These are phyloP conservation scores for Shargacucullia verbasci DNA, from an alignment of 2,888 invertebrate genomes.

Conservation along the genomic window DNA sequence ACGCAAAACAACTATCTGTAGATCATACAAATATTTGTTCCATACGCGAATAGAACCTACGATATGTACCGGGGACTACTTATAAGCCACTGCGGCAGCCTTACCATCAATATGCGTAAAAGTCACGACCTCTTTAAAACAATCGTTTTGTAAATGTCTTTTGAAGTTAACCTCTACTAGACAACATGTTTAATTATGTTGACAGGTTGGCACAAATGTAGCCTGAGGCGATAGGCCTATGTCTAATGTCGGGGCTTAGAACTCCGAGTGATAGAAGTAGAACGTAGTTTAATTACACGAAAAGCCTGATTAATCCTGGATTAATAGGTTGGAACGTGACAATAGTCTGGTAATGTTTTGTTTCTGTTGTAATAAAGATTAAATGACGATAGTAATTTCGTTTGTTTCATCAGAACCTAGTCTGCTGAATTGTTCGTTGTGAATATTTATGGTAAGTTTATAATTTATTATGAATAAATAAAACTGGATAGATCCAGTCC, in stretches of 20 bases:
- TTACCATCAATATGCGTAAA: too few relatives aligned
- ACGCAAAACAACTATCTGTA: too few relatives aligned
- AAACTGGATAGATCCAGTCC: too few relatives aligned
- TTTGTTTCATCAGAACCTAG: not conserved
- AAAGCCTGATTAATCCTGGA: constrained; percentile 11
- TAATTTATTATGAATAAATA: too few relatives aligned
- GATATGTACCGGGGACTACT: too few relatives aligned
- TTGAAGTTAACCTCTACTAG: not conserved
- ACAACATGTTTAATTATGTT: constrained; percentile 7
- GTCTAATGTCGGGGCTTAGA: constrained; percentile 11
- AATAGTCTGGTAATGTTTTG: constrained; percentile 1
- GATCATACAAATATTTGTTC: too few relatives aligned
- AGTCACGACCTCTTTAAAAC: not conserved
- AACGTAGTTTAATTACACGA: constrained; percentile 10
- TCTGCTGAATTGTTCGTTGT: too few relatives aligned
- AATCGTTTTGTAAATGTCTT: not conserved
- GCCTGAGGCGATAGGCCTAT: constrained; percentile 2
- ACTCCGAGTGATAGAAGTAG: constrained; percentile 13
- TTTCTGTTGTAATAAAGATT: not conserved
- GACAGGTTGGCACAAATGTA: constrained; percentile 5
- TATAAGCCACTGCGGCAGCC: too few relatives aligned
- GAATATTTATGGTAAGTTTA: too few relatives aligned
- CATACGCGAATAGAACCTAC: too few relatives aligned
- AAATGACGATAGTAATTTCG: not conserved
- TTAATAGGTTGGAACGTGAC: constrained; percentile 10